Evolutionary conservation across 2,797 vertebrate genomes (phyloP).

Genomic region (Myotis findleyi): DNA sequence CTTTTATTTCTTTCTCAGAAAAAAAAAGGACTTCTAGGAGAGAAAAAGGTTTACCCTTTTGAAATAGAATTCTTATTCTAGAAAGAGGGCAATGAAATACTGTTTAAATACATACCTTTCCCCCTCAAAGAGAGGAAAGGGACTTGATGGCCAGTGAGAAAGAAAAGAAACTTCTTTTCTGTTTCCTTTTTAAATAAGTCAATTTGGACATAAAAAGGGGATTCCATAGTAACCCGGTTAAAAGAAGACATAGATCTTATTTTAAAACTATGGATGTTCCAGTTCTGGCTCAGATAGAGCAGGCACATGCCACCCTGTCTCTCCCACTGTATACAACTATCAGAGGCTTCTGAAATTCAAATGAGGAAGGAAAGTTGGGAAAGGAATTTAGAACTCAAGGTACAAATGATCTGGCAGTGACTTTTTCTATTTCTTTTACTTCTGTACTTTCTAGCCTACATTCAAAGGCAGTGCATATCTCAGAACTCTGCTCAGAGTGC

Average conservation of each 20-base stretch:
- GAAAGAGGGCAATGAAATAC: neutral
- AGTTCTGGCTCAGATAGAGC: neutral
- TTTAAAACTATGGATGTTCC: neutral
- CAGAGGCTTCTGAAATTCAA: neutral
- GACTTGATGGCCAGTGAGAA: neutral
- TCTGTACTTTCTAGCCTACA: neutral
- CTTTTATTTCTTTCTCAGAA: neutral
- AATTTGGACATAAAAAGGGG: neutral
- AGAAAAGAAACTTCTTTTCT: neutral
- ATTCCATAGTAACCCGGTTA: neutral
- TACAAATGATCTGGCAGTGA: neutral
- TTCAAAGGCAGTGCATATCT: neutral
- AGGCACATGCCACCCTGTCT: neutral
- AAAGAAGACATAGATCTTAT: neutral
- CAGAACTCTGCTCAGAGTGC: neutral
- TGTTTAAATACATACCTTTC: neutral
- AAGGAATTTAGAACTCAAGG: neutral
- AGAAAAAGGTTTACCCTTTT: neutral
- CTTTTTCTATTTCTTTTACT: neutral
- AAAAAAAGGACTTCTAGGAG: neutral
- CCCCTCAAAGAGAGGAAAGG: neutral
- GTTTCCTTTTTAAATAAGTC: neutral
- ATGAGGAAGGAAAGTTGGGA: neutral
- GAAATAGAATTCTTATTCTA: neutral
- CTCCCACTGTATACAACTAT: neutral